Evolutionary conservation across 1,140 invertebrate genomes (phyloP).

Genomic region (Melitaea cinxia): DNA sequence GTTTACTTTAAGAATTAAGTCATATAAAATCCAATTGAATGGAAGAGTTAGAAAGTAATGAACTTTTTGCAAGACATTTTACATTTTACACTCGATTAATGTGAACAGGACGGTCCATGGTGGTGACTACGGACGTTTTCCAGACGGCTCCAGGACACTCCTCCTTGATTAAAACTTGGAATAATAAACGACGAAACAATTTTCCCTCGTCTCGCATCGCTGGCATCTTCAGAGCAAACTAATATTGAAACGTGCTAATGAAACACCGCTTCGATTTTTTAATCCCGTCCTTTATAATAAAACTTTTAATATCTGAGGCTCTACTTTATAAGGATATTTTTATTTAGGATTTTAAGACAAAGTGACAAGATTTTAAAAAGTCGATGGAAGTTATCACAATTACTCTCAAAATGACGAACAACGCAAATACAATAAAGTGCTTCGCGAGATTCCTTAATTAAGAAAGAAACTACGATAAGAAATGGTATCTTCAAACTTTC

Average conservation of each 20-base stretch:
- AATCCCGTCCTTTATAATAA: slow-evolving; percentile 37
- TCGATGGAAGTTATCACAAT: not conserved
- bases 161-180: slow-evolving; percentile 78
- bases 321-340: slow-evolving; percentile 18
- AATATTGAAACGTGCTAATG: slow-evolving; percentile 64
- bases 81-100: slow-evolving; percentile 64
- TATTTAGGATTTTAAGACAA: slow-evolving; percentile 22
- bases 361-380: slow-evolving; percentile 5
- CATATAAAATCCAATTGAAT: slow-evolving; percentile 33
- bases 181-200: slow-evolving; percentile 78
- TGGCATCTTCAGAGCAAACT: slow-evolving; percentile 55
- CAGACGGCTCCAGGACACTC: slow-evolving; percentile 56
- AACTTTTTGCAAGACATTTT: slow-evolving; percentile 54
- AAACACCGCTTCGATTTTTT: slow-evolving; percentile 51
- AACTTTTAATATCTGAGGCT: slow-evolving; percentile 29
- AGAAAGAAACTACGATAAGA: too few relatives aligned
- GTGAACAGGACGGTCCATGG: slow-evolving; percentile 51
- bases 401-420: not conserved
- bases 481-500: too few relatives aligned
- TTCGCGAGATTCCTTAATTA: not conserved
- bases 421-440: not conserved
- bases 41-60: slow-evolving; percentile 36
- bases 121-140: slow-evolving; percentile 51
- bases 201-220: slow-evolving; percentile 56
- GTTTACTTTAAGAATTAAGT: slow-evolving; percentile 10